phyloP scores from a whole-genome alignment of 1,140 invertebrate species.

The Melipona quadrifasciata region DNA sequence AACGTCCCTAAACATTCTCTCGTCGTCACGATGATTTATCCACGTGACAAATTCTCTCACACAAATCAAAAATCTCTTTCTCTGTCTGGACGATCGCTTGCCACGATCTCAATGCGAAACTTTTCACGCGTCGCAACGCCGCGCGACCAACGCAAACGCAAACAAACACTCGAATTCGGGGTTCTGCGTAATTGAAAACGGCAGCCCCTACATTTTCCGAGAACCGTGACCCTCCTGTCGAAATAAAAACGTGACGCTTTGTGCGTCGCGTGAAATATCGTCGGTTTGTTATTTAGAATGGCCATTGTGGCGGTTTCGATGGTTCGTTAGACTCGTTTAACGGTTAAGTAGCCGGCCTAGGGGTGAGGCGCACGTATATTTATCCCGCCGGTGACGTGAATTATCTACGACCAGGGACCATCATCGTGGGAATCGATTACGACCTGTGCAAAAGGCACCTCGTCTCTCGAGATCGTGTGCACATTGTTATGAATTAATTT shows the following conservation, averaged over 20 bases:
- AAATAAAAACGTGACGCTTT: constrained; percentile 57
- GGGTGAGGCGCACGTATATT: constrained; percentile 23
- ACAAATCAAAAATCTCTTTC: background rate
- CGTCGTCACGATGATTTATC: too few species aligned
- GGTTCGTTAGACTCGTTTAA: constrained; percentile 60
- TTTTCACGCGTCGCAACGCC: background rate
- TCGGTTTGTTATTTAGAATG: constrained; percentile 29
- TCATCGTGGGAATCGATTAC: constrained; percentile 36
- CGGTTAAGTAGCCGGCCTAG: constrained; percentile 17
- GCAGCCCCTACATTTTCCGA: constrained; percentile 24
- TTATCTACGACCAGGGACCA: constrained; percentile 21
- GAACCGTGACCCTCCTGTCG: constrained; percentile 35
- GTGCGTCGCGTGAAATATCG: constrained; percentile 59
- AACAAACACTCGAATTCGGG: background rate
- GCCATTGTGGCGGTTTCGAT: constrained; percentile 54
- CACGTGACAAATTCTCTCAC: background rate
- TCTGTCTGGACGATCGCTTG: background rate
- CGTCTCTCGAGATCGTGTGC: background rate
- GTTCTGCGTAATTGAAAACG: constrained; percentile 15
- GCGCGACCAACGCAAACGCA: background rate
- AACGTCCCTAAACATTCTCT: too few species aligned
- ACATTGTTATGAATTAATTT: constrained; percentile 20
- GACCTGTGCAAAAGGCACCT: background rate
- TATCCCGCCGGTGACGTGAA: constrained; percentile 17
- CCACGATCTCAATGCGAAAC: background rate